phyloP scores from a whole-genome alignment of 2,888 invertebrate genomes.

The Morpho deidamia region DNA sequence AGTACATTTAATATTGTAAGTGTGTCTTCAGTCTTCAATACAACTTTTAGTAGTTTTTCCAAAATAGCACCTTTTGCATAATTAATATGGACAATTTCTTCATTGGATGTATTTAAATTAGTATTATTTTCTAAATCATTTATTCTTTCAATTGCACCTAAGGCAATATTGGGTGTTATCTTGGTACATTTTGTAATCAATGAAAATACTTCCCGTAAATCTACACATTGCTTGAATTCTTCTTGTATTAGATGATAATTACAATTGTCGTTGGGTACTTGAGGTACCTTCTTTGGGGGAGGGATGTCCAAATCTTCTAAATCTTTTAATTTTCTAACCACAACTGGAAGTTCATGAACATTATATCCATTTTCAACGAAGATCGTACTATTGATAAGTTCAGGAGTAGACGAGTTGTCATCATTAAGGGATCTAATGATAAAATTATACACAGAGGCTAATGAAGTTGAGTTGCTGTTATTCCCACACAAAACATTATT shows the following conservation, averaged over 20 bases:
- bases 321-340: constrained; percentile 75
- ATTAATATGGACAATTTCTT: constrained; percentile 45
- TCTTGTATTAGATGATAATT: constrained; percentile 62
- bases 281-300: constrained; percentile 29
- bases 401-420: constrained; percentile 47
- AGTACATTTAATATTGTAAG: constrained; percentile 64
- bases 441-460: constrained; percentile 27
- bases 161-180: constrained; percentile 70
- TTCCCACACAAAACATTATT: constrained; percentile 41
- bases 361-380: constrained; percentile 82
- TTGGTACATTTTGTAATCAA: constrained; percentile 68
- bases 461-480: constrained; percentile 24
- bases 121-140: constrained; percentile 59
- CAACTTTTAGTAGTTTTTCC: constrained; percentile 62
- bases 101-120: constrained; percentile 33
- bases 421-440: constrained; percentile 45
- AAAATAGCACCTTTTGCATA: constrained; percentile 67
- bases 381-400: constrained; percentile 69
- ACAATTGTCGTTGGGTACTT: constrained; percentile 39
- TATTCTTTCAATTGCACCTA: constrained; percentile 70
- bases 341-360: constrained; percentile 83
- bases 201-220: constrained; percentile 63
- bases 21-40: constrained; percentile 67
- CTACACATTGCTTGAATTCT: constrained; percentile 63
- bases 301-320: constrained; percentile 48